Percentiles rank a stretch among this genome's conserved stretches.
Conservation (phyloP, 2,888 invertebrate genomes). For the Stenchaetothrips biformis region DNA sequence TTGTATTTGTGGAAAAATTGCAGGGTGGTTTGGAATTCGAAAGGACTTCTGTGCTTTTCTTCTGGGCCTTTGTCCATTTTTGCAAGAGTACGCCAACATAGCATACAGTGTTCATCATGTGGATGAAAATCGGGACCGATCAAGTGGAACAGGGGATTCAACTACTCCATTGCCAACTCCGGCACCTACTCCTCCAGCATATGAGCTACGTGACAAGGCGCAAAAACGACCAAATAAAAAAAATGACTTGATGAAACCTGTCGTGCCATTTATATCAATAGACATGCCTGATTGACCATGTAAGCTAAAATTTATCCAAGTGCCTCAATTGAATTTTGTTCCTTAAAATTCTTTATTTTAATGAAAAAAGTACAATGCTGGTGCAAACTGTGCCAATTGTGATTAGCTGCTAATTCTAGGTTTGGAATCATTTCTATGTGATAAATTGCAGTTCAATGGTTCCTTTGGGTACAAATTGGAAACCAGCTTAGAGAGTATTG, state of each 20-base stretch:
- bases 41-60: constrained; percentile 97
- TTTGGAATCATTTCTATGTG: background rate
- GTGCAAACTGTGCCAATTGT: background rate
- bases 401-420: background rate
- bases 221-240: constrained; percentile 52
- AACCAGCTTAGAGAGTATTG: background rate
- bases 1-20: constrained; percentile 37
- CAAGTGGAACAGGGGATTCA: constrained; percentile 42
- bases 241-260: constrained; percentile 75
- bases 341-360: background rate
- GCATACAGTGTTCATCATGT: constrained; percentile 70
- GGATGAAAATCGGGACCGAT: constrained; percentile 45
- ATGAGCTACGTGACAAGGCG: constrained; percentile 3
- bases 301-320: background rate
- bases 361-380: constrained; percentile 2
- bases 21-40: constrained; percentile 98
- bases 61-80: constrained; percentile 86
- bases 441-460: background rate
- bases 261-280: constrained; percentile 83
- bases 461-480: background rate
- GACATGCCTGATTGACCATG: constrained; percentile 74
- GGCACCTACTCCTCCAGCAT: constrained; percentile 45
- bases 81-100: constrained; percentile 98
- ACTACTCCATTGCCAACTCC: constrained; percentile 41
- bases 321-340: background rate